Evolutionary conservation across 2,113 vertebrate genomes (phyloP).

Genomic region (Gymnobelideus leadbeateri): DNA sequence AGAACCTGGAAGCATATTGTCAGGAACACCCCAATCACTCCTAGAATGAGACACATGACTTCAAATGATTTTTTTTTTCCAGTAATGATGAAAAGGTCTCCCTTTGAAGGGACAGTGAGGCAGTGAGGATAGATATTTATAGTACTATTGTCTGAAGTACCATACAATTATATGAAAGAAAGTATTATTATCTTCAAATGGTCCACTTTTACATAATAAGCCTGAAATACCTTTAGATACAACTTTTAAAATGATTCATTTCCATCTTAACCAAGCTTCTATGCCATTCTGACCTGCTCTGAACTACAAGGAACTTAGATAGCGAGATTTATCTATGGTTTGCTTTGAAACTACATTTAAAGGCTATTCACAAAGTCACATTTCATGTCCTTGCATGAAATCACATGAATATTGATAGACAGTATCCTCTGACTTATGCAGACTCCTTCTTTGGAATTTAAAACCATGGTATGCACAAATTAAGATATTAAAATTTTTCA

Average conservation of each 20-base stretch:
- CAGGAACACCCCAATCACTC: background rate
- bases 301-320: slow-evolving; percentile 4
- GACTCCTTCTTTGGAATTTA: background rate
- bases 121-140: background rate
- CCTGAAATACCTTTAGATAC: background rate
- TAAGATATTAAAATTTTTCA: background rate
- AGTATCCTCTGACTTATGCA: background rate
- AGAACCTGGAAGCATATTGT: background rate
- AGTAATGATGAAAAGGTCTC: background rate
- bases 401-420: background rate
- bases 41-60: background rate
- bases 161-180: background rate
- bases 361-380: background rate
- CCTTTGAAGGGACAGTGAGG: background rate
- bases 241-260: background rate
- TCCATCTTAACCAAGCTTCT: background rate
- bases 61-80: background rate
- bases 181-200: background rate
- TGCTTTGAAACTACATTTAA: background rate
- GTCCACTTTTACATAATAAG: background rate
- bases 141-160: background rate
- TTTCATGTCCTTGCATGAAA: background rate
- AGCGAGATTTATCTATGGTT: background rate
- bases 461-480: background rate
- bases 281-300: background rate